Conservation (phyloP, 2,797 vertebrate genomes). For the Hoplostethus mediterraneus region DNA sequence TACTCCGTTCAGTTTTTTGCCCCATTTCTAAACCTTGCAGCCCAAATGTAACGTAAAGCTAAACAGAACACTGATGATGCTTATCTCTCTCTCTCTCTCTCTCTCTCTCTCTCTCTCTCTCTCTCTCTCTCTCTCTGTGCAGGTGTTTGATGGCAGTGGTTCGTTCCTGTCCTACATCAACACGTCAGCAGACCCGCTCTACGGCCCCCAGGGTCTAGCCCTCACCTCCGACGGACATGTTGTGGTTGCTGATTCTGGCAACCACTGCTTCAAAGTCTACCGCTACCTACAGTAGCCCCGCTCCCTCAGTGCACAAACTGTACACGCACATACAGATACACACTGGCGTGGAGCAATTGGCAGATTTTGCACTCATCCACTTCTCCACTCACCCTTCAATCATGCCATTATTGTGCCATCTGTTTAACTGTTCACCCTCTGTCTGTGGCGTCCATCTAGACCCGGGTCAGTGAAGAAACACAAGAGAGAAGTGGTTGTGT, state of each 20-base stretch:
- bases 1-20: neutral
- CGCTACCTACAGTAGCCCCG: constrained; percentile 93
- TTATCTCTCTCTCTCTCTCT: neutral
- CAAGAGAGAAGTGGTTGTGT: constrained; percentile 4
- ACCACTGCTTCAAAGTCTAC: constrained; percentile 99
- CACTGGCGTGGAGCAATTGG: constrained; percentile 7
- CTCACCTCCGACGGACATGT: constrained; percentile 97
- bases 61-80: neutral
- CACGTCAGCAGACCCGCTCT: constrained; percentile 97
- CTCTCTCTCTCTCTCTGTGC: constrained; percentile 5
- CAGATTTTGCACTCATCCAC: constrained; percentile 51
- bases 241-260: constrained; percentile 98
- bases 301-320: constrained; percentile 12
- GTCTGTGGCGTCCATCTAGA: constrained; percentile 20
- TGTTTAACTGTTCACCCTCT: constrained; percentile 30
- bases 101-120: neutral
- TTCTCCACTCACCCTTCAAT: constrained; percentile 31
- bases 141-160: constrained; percentile 98
- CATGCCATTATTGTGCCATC: constrained; percentile 57
- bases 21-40: neutral
- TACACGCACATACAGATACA: constrained; percentile 9
- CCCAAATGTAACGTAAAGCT: neutral
- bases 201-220: constrained; percentile 96
- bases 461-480: constrained; percentile 16
- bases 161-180: constrained; percentile 99